Base-by-base conservation (phyloP, 92 coral and sea anemone species). In the Montipora capitata region DNA sequence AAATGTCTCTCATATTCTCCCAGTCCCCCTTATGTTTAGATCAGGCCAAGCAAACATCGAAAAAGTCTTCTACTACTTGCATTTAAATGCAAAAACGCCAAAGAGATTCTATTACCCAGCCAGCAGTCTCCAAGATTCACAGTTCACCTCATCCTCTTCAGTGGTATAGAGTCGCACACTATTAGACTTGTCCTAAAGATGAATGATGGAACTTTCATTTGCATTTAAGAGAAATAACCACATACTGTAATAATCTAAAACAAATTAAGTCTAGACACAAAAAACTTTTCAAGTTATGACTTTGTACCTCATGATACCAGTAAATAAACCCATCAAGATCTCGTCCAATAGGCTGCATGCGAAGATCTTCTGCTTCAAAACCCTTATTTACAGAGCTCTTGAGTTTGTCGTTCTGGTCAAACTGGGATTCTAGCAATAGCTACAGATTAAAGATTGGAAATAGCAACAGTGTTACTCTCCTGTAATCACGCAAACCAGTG, bases 101-200 rank as follows among this genome's bases (percentile, higher is more conserved):
- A 10, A n/a, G 43, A 56, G 20, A n/a, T 16, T 72, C 14, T 17
- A 16, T 11, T 85, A 97, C 99, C 96, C 88, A 67, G 99, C 98
- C 42, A 95, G 68, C 58, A 97, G 81, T 69, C 85, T 97, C 99
- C 99, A 97, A 35, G 99, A 96, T 81, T 97, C 99, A 77, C 94
- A 81, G 72, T 94, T 98, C 51, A 97, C 96, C 68, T 97, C 99
- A 89, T 97, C 99, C 80, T 97, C 99, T 73, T 97, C 99, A 9
- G 99, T 97, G 8, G 98, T 95, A 86, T 97, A 97, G 17, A 97
- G 61, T 35, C 99, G 78, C 67, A 97, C 82, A 27, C 98, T 96
- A 38, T 91, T 92, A 61, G 85, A 76, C 13, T 91, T 96, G 91
- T 97, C 99, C 98, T 51, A 14, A 72, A 17, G 10, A 42, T 66